Percentiles rank a stretch among this genome's conserved stretches.
phyloP scores from a whole-genome alignment of 2,113 vertebrate species.

The Hemibates koningsi region DNA sequence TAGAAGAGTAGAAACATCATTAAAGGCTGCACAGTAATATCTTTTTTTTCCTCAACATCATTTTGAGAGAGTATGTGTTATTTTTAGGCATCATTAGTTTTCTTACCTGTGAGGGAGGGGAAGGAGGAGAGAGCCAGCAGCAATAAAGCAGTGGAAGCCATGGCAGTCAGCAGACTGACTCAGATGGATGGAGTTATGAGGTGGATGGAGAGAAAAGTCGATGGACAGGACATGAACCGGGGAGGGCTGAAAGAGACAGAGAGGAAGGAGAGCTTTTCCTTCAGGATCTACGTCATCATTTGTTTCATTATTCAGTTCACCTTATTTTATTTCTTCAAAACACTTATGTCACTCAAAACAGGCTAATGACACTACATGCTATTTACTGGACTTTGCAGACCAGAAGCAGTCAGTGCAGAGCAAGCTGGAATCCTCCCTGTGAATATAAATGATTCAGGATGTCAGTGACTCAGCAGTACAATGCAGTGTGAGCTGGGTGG shows the following conservation, averaged over 20 bases:
- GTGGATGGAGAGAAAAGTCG: not conserved
- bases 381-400: not conserved
- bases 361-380: not conserved
- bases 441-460: conserved; percentile 31
- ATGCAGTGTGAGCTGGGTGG: not conserved
- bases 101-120: conserved; percentile 51
- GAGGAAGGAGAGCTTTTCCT: not conserved
- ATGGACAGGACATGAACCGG: not conserved
- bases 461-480: conserved; percentile 45
- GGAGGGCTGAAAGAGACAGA: not conserved
- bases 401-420: not conserved
- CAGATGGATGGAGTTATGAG: not conserved
- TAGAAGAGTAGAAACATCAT: not conserved
- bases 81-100: not conserved
- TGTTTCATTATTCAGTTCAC: not conserved
- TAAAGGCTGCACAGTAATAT: not conserved
- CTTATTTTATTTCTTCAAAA: not conserved
- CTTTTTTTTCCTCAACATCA: fast-evolving
- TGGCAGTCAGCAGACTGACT: not conserved
- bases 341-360: not conserved
- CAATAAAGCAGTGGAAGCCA: conserved; percentile 42
- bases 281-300: not conserved
- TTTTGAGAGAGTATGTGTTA: not conserved
- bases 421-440: not conserved
- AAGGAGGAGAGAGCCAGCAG: conserved; percentile 44